Conservation (phyloP, 2,888 invertebrate genomes). For the Psylliodes chrysocephalus region DNA sequence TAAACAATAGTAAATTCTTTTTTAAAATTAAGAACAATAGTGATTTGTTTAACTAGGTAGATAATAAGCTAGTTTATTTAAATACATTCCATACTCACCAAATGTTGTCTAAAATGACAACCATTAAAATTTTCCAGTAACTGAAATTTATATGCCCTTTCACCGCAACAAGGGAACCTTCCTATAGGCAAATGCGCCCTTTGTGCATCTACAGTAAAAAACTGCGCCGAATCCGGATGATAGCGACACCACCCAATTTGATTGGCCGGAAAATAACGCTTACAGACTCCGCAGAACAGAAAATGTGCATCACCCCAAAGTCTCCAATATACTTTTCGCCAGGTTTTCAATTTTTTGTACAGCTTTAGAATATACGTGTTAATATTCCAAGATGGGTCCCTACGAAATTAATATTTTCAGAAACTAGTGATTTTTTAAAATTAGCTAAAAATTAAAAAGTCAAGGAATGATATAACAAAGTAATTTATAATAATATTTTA, state of each 20-base stretch:
- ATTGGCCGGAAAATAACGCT: slow-evolving; percentile 79
- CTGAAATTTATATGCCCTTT: slow-evolving; percentile 83
- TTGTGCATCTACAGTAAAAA: slow-evolving; percentile 74
- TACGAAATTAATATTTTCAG: slow-evolving; percentile 60
- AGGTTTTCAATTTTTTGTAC: slow-evolving; percentile 82
- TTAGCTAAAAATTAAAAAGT: too few species aligned
- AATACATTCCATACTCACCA: too few species aligned
- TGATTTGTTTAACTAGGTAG: too few species aligned
- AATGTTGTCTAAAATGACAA: slow-evolving; percentile 83
- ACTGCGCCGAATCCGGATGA: slow-evolving; percentile 82
- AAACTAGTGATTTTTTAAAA: too few species aligned
- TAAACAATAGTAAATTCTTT: too few species aligned
- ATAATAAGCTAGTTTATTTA: too few species aligned
- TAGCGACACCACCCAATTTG: slow-evolving; percentile 85
- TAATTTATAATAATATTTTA: too few species aligned
- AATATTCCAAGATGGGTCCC: slow-evolving; percentile 83
- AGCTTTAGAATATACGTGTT: slow-evolving; percentile 82
- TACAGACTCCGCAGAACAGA: slow-evolving; percentile 82
- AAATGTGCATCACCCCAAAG: slow-evolving; percentile 93
- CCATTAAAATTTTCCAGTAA: slow-evolving; percentile 73
- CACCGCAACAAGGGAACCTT: slow-evolving; percentile 85
- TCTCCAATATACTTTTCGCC: slow-evolving; percentile 92
- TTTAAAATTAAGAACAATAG: too few species aligned
- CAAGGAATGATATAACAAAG: too few species aligned
- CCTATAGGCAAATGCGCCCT: slow-evolving; percentile 78